Evolutionary conservation across 2,113 vertebrate genomes (phyloP).

Genomic region (Polypterus senegalus): DNA sequence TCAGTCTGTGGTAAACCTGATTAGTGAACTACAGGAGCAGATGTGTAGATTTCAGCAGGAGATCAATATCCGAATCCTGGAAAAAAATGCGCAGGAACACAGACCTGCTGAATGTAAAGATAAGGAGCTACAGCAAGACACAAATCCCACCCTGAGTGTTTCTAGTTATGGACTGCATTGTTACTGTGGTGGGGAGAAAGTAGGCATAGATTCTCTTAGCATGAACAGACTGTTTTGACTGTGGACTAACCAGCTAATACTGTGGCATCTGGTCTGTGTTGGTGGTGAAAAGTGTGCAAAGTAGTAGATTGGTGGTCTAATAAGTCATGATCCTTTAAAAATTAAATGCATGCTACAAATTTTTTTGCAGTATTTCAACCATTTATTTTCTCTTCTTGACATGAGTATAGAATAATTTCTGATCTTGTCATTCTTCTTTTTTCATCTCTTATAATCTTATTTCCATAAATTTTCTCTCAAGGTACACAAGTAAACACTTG

Average conservation of each 20-base stretch:
- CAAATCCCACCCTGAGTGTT: constrained; percentile 18
- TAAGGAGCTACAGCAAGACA: constrained; percentile 27
- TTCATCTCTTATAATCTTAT: too few relatives aligned
- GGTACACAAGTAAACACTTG: too few relatives aligned
- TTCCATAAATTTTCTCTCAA: too few relatives aligned
- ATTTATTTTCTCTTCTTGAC: too few relatives aligned
- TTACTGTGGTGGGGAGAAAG: constrained; percentile 58
- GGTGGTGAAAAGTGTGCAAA: too few relatives aligned
- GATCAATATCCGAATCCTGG: constrained; percentile 86
- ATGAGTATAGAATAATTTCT: too few relatives aligned
- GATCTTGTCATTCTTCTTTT: too few relatives aligned
- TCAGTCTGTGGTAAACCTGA: constrained; percentile 93
- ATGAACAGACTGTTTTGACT: constrained; percentile 24
- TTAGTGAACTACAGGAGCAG: constrained; percentile 94
- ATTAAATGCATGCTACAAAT: too few relatives aligned
- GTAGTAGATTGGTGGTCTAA: too few relatives aligned
- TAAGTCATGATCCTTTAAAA: too few relatives aligned
- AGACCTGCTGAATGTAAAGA: constrained; percentile 36
- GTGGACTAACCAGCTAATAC: constrained; percentile 17
- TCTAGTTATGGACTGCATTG: constrained; percentile 41
- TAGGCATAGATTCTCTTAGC: constrained; percentile 61
- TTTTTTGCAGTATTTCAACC: too few relatives aligned
- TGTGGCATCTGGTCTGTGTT: constrained; percentile 6
- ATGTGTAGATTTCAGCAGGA: constrained; percentile 92
- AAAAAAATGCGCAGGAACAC: constrained; percentile 68